These are phyloP conservation scores for Rhagoletis pomonella DNA, from an alignment of 1,140 invertebrate genomes.

Conservation along the genomic window DNA sequence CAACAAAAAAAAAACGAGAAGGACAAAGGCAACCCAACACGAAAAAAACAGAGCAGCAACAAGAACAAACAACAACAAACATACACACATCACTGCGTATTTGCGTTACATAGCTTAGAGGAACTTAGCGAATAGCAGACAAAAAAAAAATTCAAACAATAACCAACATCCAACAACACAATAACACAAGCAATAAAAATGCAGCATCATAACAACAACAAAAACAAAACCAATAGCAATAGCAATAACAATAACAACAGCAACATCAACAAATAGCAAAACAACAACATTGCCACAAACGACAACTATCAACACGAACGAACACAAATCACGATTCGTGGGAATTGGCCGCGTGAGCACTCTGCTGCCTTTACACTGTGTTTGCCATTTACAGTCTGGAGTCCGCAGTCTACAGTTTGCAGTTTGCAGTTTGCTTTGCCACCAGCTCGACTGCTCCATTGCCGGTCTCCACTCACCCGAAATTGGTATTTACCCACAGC, in stretches of 20 bases:
- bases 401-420: too few species aligned
- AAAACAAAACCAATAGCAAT: too few species aligned
- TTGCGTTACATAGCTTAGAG: too few species aligned
- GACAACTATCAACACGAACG: slow-evolving; percentile 45
- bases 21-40: neutral
- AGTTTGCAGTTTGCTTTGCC: neutral
- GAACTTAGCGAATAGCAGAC: too few species aligned
- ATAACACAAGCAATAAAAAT: too few species aligned
- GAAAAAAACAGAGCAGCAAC: slow-evolving; percentile 31
- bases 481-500: slow-evolving; percentile 44
- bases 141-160: too few species aligned
- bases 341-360: slow-evolving; percentile 48
- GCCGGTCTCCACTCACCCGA: slow-evolving; percentile 42
- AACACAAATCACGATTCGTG: slow-evolving; percentile 58
- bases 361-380: neutral
- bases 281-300: slow-evolving; percentile 23
- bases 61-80: slow-evolving; percentile 3
- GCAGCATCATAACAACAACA: too few species aligned
- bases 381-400: too few species aligned
- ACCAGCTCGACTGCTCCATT: slow-evolving; percentile 14
- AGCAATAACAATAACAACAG: slow-evolving; percentile 15
- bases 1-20: neutral
- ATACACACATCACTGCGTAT: neutral
- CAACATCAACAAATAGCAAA: neutral
- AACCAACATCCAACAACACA: too few species aligned